Base-by-base conservation (phyloP, 2,888 invertebrate genomes). In the Boloria selene region DNA sequence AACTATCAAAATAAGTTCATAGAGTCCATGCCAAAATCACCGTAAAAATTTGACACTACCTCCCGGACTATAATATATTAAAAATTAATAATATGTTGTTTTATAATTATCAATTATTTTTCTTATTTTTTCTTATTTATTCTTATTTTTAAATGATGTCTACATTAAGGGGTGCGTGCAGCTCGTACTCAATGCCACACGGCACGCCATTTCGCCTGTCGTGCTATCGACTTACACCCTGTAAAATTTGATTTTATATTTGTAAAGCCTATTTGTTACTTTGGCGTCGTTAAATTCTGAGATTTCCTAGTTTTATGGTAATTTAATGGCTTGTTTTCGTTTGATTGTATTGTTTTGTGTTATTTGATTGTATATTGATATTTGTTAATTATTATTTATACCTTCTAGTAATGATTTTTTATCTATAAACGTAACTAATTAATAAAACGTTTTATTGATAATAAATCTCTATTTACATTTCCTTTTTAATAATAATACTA, bases 211-310 rank as follows among this genome's bases (percentile, higher is more conserved):
- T 75, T 90, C 75, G 89, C 90, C 89, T 90, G 90, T 78, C 78
- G 73, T 81, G 73, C 85, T 90, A 90, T 90, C 90, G 84, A 85
- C 87, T 90, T 90, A 90, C 90, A 91, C 87, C 84, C 85, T 87
- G 88, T 89, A 87, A 83, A 89, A 89, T 87, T 85, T 87, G 85
- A 80, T 86, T 82, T 84, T 86, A 89, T 90, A 88, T 90, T 90
- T 89, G 87, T 90, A 85, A 84, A 86, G 80, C 85, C 85, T 86
- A 86, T 87, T 89, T 87, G 88, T 88, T 89, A 87, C 82, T 79
- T 78, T 81, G 80, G 79, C 76, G 81, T 18, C 18, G 17, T n/a
- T 55, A 18, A 10, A 31, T 53, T 7, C 10, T 31, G 52, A 16
- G 31, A 31, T 53, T 53, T 3, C 79, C 87, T 85, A 83, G 80